Percentiles rank a stretch among this genome's conserved stretches.
These are phyloP conservation scores for Salvelinus sp. DNA, from an alignment of 2,113 vertebrate species.

Conservation along the genomic window DNA sequence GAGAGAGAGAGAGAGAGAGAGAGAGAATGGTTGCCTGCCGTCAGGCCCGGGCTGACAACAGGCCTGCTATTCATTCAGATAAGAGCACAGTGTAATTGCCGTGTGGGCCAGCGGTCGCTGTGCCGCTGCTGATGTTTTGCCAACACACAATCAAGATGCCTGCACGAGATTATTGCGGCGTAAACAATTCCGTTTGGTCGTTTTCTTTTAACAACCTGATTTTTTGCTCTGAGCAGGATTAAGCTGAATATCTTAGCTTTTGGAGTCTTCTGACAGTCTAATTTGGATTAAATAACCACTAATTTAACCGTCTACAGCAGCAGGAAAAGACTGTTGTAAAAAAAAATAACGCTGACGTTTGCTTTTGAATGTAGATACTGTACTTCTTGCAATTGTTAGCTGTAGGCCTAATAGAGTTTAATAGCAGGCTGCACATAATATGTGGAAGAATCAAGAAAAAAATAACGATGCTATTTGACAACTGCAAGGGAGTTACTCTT, in stretches of 20 bases:
- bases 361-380: slow-evolving; percentile 1
- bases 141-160: slow-evolving; percentile 71
- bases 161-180: slow-evolving; percentile 55
- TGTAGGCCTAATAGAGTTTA: too few species aligned
- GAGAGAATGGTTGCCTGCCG: not conserved
- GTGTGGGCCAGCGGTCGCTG: slow-evolving; percentile 35
- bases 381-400: too few species aligned
- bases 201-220: slow-evolving; percentile 10
- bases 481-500: not conserved
- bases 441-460: too few species aligned
- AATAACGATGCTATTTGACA: too few species aligned
- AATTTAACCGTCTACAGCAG: slow-evolving; percentile 25
- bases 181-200: slow-evolving; percentile 60
- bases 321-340: slow-evolving; percentile 27
- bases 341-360: slow-evolving; percentile 21
- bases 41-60: slow-evolving; percentile 11
- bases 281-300: slow-evolving; percentile 15
- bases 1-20: not conserved
- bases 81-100: slow-evolving; percentile 52
- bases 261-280: not conserved
- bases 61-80: slow-evolving; percentile 50
- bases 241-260: not conserved
- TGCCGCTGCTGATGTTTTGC: slow-evolving; percentile 59
- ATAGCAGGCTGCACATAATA: too few species aligned
- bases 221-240: not conserved